Evolutionary conservation across 1,140 invertebrate species (phyloP).

Genomic region (Orchestia grillus): DNA sequence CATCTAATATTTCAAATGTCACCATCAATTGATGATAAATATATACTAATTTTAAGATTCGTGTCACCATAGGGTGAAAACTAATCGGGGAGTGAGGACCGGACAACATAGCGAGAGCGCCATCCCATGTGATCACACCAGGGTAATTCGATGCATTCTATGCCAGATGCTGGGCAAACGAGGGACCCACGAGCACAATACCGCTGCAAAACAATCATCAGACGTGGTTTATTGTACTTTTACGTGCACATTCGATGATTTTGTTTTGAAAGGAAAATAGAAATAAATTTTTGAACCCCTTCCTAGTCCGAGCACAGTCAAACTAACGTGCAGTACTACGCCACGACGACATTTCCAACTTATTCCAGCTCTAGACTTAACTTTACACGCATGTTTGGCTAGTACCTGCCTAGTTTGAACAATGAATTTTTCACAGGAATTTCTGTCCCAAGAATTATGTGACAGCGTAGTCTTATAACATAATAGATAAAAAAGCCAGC

Average conservation of each 20-base stretch:
- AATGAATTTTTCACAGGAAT: too few relatives aligned
- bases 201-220: neutral
- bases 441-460: too few relatives aligned
- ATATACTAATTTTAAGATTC: neutral
- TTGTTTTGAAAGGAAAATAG: neutral
- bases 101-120: too few relatives aligned
- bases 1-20: neutral
- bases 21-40: neutral
- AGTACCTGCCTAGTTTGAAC: too few relatives aligned
- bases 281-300: too few relatives aligned
- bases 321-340: too few relatives aligned
- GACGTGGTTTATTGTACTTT: neutral
- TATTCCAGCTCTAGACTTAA: too few relatives aligned
- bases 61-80: neutral
- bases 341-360: too few relatives aligned
- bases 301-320: too few relatives aligned
- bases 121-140: neutral
- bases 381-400: too few relatives aligned
- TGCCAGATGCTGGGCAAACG: neutral
- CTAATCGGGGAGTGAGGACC: neutral
- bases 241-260: neutral
- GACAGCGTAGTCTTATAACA: too few relatives aligned
- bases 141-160: neutral
- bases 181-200: neutral
- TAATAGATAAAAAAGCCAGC: too few relatives aligned